Evolutionary conservation across 2,888 invertebrate species (phyloP).

Genomic region (Portevinia maculata): DNA sequence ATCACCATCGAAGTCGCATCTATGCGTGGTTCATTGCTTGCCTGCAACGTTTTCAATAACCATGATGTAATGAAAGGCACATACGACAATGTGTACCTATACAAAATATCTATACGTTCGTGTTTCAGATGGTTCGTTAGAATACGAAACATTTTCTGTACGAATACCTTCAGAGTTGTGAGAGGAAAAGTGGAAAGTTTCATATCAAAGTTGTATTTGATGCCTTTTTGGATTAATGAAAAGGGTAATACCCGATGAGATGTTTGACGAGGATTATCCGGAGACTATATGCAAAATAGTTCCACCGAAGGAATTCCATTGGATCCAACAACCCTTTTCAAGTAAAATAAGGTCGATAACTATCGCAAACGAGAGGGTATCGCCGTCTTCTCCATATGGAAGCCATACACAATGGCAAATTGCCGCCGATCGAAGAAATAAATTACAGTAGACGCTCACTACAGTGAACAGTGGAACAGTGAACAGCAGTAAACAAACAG

Average conservation of each 20-base stretch:
- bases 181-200: neutral
- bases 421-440: no score
- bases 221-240: neutral
- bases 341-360: neutral
- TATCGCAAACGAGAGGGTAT: neutral
- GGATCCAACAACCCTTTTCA: no score
- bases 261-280: neutral
- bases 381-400: neutral
- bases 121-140: neutral
- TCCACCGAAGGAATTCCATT: neutral
- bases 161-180: no score
- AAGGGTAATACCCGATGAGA: neutral
- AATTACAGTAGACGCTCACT: no score
- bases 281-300: neutral
- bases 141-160: no score
- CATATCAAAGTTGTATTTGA: neutral
- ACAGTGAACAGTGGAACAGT: no score
- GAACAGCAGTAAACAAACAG: no score
- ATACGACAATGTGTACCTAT: neutral
- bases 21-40: conserved; percentile 1
- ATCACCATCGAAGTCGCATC: neutral
- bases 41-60: conserved; percentile 2
- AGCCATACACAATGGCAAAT: neutral
- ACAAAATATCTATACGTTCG: neutral
- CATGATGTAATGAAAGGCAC: neutral